Conservation (phyloP, 2,888 invertebrate species). For the Automeris io region DNA sequence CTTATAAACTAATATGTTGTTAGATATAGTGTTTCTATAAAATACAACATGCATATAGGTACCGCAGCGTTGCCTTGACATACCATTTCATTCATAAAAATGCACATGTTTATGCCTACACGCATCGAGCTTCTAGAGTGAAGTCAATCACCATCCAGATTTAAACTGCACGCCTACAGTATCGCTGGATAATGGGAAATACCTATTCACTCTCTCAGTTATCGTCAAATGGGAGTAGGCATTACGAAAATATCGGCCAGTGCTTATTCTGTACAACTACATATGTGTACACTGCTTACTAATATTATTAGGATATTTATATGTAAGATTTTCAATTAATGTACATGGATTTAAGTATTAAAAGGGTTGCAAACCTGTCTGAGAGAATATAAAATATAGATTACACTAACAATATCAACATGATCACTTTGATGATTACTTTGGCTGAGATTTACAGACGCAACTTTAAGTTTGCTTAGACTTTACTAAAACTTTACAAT, state of each 20-base stretch:
- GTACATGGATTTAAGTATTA: too few relatives aligned
- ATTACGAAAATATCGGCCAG: slow-evolving; percentile 23
- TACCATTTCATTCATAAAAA: not conserved
- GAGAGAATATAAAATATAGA: too few relatives aligned
- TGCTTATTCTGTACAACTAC: slow-evolving; percentile 12
- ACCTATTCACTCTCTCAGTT: slow-evolving; percentile 6
- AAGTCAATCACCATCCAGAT: not conserved
- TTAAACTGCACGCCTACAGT: not conserved
- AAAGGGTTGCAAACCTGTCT: too few relatives aligned
- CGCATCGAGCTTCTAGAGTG: not conserved
- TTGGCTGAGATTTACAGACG: too few relatives aligned
- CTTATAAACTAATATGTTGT: not conserved
- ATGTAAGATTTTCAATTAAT: too few relatives aligned
- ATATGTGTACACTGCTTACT: slow-evolving; percentile 17
- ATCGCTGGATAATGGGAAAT: not conserved
- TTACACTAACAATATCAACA: too few relatives aligned
- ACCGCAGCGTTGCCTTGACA: not conserved
- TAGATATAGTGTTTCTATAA: not conserved
- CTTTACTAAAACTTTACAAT: too few relatives aligned
- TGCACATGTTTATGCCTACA: too few relatives aligned
- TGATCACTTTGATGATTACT: too few relatives aligned
- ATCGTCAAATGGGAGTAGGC: slow-evolving; percentile 4
- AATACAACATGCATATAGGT: not conserved
- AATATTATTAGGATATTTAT: too few relatives aligned
- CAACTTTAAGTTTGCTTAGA: too few relatives aligned